These are phyloP conservation scores for Drosophila flavopinicola DNA, from an alignment of 2,888 invertebrate species.

Conservation along the genomic window DNA sequence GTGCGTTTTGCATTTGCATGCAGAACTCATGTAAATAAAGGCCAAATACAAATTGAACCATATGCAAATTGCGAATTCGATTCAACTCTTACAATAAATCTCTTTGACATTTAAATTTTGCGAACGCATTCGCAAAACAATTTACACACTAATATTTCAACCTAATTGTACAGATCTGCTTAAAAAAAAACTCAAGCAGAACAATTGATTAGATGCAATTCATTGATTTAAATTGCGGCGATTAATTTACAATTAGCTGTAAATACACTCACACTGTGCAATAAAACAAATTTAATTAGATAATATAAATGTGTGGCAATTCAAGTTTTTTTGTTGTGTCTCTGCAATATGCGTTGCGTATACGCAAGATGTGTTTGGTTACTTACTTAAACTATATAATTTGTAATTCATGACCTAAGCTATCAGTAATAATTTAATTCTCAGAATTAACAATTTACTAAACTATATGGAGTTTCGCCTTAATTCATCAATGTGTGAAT, in stretches of 20 bases:
- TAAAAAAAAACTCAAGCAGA: background rate
- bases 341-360: background rate
- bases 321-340: background rate
- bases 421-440: too few relatives aligned
- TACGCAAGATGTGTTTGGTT: background rate
- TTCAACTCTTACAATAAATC: background rate
- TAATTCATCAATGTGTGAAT: too few relatives aligned
- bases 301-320: background rate
- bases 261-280: background rate
- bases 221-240: slow-evolving; percentile 12
- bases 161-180: background rate
- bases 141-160: too few relatives aligned
- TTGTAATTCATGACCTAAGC: too few relatives aligned
- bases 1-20: background rate
- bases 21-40: background rate
- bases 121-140: background rate
- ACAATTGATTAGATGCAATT: background rate
- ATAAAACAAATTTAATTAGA: slow-evolving; percentile 21
- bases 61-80: background rate
- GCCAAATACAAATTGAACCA: background rate
- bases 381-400: too few relatives aligned
- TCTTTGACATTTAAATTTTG: background rate
- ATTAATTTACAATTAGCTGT: slow-evolving; percentile 7
- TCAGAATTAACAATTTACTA: too few relatives aligned
- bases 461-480: too few relatives aligned